Evolutionary conservation across 2,797 vertebrate genomes (phyloP).

Genomic region (Loriculus beryllinus): DNA sequence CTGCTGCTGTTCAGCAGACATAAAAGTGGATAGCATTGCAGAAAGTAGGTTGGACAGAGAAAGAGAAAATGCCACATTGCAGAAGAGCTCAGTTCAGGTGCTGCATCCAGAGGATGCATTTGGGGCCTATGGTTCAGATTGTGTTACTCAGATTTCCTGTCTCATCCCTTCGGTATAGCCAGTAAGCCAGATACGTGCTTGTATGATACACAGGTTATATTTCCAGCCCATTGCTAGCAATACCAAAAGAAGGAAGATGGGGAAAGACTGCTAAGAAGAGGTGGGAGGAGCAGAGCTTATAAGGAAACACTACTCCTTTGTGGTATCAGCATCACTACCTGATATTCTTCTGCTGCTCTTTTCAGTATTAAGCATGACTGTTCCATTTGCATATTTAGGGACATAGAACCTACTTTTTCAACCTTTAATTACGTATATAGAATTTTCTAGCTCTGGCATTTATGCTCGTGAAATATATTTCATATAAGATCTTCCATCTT

Average conservation of each 20-base stretch:
- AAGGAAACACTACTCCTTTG: background rate
- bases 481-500: conserved; percentile 34
- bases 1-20: background rate
- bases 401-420: conserved; percentile 31
- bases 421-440: conserved; percentile 13
- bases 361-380: background rate
- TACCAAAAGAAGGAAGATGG: background rate
- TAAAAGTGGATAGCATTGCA: background rate
- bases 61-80: background rate
- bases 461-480: conserved; percentile 18
- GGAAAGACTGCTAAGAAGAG: background rate
- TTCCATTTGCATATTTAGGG: background rate
- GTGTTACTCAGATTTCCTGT: background rate
- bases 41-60: background rate
- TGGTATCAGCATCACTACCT: background rate
- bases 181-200: background rate
- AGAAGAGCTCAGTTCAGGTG: background rate
- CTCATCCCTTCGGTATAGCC: background rate
- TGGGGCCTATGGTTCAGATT: background rate
- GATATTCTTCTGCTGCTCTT: conserved; percentile 27
- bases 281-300: background rate
- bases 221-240: background rate
- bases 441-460: conserved; percentile 29
- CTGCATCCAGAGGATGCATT: background rate
- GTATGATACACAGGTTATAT: background rate